These are phyloP conservation scores for Drosophila triauraria DNA, from an alignment of 1,140 invertebrate species.

Conservation along the genomic window DNA sequence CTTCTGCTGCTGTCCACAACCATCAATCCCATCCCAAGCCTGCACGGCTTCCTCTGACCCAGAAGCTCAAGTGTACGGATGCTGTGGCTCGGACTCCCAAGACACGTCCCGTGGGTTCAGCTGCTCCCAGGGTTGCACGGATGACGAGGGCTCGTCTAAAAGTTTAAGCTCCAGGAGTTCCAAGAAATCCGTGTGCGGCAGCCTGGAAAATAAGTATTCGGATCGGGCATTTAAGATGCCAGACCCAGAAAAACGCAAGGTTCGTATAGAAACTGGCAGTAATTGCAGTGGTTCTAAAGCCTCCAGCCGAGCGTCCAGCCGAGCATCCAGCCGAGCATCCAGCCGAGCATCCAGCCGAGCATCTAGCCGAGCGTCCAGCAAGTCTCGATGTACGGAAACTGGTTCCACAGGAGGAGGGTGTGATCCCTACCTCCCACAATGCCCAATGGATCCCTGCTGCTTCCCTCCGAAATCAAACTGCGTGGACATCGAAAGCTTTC, in stretches of 20 bases:
- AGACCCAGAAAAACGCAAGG: neutral
- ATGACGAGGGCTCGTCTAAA: neutral
- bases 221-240: neutral
- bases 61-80: neutral
- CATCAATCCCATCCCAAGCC: neutral
- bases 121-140: neutral
- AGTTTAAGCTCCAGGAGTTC: neutral
- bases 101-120: neutral
- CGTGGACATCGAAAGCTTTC: conserved; percentile 20
- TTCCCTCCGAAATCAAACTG: conserved; percentile 6
- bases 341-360: too few species aligned
- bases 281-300: neutral
- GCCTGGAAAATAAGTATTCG: neutral
- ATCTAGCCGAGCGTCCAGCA: neutral
- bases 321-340: neutral
- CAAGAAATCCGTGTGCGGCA: neutral
- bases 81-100: neutral
- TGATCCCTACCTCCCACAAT: neutral
- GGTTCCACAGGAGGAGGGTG: neutral
- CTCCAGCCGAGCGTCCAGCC: neutral
- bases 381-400: neutral
- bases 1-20: neutral
- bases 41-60: neutral
- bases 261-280: neutral
- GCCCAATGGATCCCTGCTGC: neutral